These are phyloP conservation scores for Zosterops borbonicus DNA, from an alignment of 2,113 vertebrate genomes.

Conservation along the genomic window DNA sequence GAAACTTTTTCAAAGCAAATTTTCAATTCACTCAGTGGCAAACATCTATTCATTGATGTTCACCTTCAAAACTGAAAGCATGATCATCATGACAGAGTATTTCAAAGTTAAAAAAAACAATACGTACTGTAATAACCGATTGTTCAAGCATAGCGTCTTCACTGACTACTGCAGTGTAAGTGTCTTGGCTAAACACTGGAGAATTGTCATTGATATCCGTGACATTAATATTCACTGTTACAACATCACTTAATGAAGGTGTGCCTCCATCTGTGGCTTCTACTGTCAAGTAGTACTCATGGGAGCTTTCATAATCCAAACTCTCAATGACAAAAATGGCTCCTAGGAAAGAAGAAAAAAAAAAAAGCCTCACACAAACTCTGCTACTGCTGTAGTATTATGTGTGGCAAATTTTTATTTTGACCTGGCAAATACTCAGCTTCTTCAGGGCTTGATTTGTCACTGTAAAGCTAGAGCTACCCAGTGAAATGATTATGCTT, in stretches of 20 bases:
- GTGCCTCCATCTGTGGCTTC: conserved; percentile 93
- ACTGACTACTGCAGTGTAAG: conserved; percentile 88
- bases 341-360: conserved; percentile 68
- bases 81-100: not conserved
- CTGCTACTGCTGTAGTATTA: not conserved
- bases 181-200: conserved; percentile 88
- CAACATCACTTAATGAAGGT: conserved; percentile 89
- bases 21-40: not conserved
- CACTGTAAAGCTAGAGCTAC: not conserved
- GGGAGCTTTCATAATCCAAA: conserved; percentile 90
- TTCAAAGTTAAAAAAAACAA: not conserved
- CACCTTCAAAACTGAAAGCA: not conserved
- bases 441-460: not conserved
- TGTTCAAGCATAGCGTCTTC: conserved; percentile 89
- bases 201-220: conserved; percentile 94
- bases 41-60: not conserved
- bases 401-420: not conserved
- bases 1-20: not conserved
- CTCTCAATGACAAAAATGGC: conserved; percentile 88
- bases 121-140: conserved; percentile 81
- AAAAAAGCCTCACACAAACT: not conserved
- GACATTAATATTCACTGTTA: conserved; percentile 91
- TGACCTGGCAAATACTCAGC: not conserved
- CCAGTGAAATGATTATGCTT: not conserved
- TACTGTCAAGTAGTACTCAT: conserved; percentile 93